phyloP scores from a whole-genome alignment of 2,888 invertebrate genomes.

The Ennomos quercinarius region DNA sequence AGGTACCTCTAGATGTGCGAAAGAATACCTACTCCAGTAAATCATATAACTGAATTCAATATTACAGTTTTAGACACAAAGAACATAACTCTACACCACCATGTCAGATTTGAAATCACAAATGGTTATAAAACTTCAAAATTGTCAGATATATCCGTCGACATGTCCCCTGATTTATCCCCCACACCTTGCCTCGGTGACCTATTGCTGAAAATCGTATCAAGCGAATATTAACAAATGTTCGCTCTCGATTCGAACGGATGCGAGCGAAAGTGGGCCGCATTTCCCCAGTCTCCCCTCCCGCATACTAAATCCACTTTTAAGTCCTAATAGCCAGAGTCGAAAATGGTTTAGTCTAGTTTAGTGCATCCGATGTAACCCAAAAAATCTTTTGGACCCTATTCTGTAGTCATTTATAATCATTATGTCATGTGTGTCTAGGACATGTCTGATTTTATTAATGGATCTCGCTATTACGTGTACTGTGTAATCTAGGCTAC shows the following conservation, averaged over 20 bases:
- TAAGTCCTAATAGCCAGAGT: neutral
- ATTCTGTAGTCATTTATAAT: conserved; percentile 20
- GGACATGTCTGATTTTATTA: conserved; percentile 18
- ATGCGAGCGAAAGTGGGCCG: conserved; percentile 64
- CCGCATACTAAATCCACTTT: conserved; percentile 2
- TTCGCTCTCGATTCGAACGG: conserved; percentile 62
- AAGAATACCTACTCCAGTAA: too few relatives aligned
- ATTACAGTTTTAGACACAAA: too few relatives aligned
- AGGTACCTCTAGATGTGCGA: too few relatives aligned
- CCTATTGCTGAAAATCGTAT: conserved; percentile 61
- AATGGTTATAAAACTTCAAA: too few relatives aligned
- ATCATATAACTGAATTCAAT: too few relatives aligned
- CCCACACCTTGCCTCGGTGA: conserved; percentile 18
- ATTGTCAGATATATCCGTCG: conserved; percentile 1
- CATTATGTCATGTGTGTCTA: conserved; percentile 25
- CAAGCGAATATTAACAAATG: conserved; percentile 62
- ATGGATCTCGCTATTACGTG: too few relatives aligned
- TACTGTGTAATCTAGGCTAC: too few relatives aligned
- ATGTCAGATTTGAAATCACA: too few relatives aligned
- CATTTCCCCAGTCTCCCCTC: conserved; percentile 38
- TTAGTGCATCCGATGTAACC: conserved; percentile 20
- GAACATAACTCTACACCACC: too few relatives aligned
- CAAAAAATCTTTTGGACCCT: conserved; percentile 10
- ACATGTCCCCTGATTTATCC: conserved; percentile 14
- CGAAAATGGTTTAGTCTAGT: neutral